phyloP scores from a whole-genome alignment of 2,797 vertebrate species.

The Aulostomus chinensis region DNA sequence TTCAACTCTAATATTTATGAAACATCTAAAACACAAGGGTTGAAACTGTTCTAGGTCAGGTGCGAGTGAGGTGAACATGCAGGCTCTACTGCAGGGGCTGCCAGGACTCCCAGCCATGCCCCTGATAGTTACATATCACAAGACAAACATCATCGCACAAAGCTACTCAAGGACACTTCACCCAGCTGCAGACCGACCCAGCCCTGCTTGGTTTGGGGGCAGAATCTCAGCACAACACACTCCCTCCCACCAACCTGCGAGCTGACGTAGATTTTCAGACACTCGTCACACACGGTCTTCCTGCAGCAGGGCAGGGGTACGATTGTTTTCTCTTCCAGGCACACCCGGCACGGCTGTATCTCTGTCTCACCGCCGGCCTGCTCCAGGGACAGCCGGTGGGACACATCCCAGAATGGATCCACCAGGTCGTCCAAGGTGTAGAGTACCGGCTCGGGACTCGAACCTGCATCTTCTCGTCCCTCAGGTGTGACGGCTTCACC shows the following conservation, averaged over 20 bases:
- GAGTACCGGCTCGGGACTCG: slow-evolving; percentile 45
- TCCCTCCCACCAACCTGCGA: slow-evolving; percentile 82
- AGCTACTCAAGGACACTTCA: slow-evolving; percentile 13
- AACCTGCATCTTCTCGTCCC: slow-evolving; percentile 28
- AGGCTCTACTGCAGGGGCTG: no score
- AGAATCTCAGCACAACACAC: not conserved
- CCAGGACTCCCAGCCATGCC: slow-evolving; percentile 1
- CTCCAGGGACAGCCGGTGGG: slow-evolving; percentile 52
- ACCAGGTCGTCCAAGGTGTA: slow-evolving; percentile 81
- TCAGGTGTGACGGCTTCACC: slow-evolving; percentile 36
- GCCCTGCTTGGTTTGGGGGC: not conserved
- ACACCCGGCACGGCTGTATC: slow-evolving; percentile 89
- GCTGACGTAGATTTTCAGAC: slow-evolving; percentile 92
- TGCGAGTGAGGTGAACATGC: no score
- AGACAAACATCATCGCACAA: not conserved
- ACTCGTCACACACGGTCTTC: slow-evolving; percentile 93
- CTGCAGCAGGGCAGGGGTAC: slow-evolving; percentile 91
- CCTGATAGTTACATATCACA: no score
- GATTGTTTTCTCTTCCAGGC: slow-evolving; percentile 89
- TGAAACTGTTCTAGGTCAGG: no score
- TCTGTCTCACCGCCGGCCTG: slow-evolving; percentile 17
- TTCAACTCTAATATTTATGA: no score
- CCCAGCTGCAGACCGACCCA: slow-evolving; percentile 18
- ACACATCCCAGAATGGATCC: slow-evolving; percentile 66
- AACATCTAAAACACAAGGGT: no score